Evolutionary conservation across 2,113 vertebrate species (phyloP).

Genomic region (Diphyllodes magnificus): DNA sequence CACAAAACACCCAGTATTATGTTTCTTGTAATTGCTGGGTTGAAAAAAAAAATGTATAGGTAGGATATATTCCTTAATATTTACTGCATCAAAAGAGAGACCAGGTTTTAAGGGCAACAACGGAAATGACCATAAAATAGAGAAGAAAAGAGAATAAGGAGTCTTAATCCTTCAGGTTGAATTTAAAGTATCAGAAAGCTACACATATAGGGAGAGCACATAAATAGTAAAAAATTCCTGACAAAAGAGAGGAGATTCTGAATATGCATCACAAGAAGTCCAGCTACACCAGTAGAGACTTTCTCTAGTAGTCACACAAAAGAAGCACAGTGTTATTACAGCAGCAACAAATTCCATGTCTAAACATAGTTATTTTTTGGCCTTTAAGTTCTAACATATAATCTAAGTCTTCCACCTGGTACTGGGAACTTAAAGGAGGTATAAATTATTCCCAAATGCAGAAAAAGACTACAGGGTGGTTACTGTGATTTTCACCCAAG

Average conservation of each 20-base stretch:
- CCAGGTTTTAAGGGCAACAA: neutral
- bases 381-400: neutral
- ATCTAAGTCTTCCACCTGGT: neutral
- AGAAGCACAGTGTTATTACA: neutral
- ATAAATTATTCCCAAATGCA: neutral
- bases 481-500: neutral
- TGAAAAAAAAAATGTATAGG: neutral
- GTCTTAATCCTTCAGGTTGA: neutral
- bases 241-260: neutral
- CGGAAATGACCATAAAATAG: neutral
- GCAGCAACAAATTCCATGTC: neutral
- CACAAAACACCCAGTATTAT: neutral
- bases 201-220: neutral
- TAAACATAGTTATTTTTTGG: neutral
- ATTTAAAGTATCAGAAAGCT: neutral
- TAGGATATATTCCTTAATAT: neutral
- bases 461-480: neutral
- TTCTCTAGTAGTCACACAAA: neutral
- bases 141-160: neutral
- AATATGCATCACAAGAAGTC: neutral
- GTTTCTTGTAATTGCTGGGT: neutral
- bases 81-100: neutral
- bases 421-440: neutral
- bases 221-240: neutral
- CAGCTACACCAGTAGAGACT: neutral